Evolutionary conservation across 2,113 vertebrate genomes (phyloP), one percentile per base, ranked within the genome.

Genomic region (Amblyornis subalaris): DNA sequence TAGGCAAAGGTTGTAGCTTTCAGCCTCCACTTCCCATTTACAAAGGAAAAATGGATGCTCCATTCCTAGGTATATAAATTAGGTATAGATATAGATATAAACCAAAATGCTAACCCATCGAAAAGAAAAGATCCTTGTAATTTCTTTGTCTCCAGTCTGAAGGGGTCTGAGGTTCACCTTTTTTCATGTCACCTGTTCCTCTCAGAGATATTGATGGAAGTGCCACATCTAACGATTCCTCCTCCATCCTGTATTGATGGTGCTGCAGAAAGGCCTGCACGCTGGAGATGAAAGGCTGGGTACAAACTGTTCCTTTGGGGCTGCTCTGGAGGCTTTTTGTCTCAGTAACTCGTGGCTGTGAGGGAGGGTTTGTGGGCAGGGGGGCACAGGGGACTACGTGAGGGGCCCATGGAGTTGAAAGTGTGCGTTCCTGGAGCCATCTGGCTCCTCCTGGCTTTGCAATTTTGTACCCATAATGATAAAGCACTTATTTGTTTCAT

Each of bases 1-100:
- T 29, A 92, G 89, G 92, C 92, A 94, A 96, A 96, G 91, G 93
- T 92, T 73, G 83, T 86, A 80, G 88, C 79, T 87, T 95, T 97
- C 88, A 95, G 75, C 90, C 75, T 93, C 75, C 60, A 50, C 65
- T 86, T 93, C 85, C 87, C 79, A 64, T 64, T 85, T 94, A 81
- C 79, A 90, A 88, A 95, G 79, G 72, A 88, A 95, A 95, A 93
- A 86, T 93, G 65, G 79, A 67, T 86, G 69, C 76, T 92, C 23
- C 53, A 2, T 95, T 73, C 73, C 48, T 64, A 72, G 57, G 36
- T 71, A 40, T 67, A 95, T 95, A 94, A 91, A 91, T 87, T 94
- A 87, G 74, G 69, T 89, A 82, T 72, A 78, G 84, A 47, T 86
- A 89, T 19, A 93, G 81, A 71, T 80, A 90, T 71, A 95, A 93